Evolutionary conservation across 2,888 invertebrate species (phyloP).

Genomic region (Spilosoma lubricipeda): DNA sequence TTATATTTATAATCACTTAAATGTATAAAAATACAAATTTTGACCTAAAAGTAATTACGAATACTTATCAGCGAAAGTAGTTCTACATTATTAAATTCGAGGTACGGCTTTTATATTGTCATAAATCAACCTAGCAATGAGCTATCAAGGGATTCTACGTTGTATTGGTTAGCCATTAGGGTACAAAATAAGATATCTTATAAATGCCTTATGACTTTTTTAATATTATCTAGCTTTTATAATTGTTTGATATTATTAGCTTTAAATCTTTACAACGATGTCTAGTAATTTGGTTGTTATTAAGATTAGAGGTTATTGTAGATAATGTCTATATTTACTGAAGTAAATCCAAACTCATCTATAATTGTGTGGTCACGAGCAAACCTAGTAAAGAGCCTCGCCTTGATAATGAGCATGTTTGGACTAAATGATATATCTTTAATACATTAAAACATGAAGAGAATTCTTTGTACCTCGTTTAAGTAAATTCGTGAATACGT

Average conservation of each 20-base stretch:
- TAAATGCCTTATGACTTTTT: not conserved
- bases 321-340: slow-evolving; percentile 9
- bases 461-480: not conserved
- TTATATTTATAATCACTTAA: not conserved
- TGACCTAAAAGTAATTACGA: slow-evolving; percentile 2
- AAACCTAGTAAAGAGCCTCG: not conserved
- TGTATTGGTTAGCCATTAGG: slow-evolving; percentile 1
- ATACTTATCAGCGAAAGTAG: slow-evolving; percentile 1
- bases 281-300: slow-evolving; percentile 17
- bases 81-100: slow-evolving; percentile 8
- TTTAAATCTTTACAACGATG: slow-evolving; percentile 1
- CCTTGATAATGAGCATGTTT: not conserved
- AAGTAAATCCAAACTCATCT: not conserved
- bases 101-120: slow-evolving; percentile 12
- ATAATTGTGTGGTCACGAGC: not conserved
- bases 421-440: not conserved
- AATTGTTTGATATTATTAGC: slow-evolving; percentile 6
- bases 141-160: not conserved
- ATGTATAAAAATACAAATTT: not conserved
- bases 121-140: slow-evolving; percentile 11
- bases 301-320: slow-evolving; percentile 12
- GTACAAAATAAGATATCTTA: not conserved
- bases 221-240: not conserved
- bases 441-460: not conserved
- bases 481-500: not conserved